Percentiles rank a stretch among this genome's conserved stretches.
Evolutionary conservation across 2,797 vertebrate species (phyloP).

Genomic region (Pseudochirops corinnae): DNA sequence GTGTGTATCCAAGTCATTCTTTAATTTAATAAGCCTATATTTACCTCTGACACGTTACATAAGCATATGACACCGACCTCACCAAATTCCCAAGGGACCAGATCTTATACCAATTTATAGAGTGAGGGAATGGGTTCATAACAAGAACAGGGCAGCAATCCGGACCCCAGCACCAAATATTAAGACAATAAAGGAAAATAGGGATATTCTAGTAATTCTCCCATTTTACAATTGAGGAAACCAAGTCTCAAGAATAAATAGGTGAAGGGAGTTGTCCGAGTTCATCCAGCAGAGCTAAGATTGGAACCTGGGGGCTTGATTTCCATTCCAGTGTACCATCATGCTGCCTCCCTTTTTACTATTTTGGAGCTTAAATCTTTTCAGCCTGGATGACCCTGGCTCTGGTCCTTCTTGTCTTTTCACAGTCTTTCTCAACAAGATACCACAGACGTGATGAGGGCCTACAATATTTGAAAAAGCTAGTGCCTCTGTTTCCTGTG

Average conservation of each 20-base stretch:
- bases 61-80: not conserved
- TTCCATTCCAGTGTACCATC: not conserved
- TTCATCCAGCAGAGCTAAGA: not conserved
- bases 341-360: not conserved
- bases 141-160: not conserved
- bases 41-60: not conserved
- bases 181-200: not conserved
- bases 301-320: not conserved
- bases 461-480: not conserved
- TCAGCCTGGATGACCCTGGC: not conserved
- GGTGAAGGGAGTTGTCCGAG: not conserved
- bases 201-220: not conserved
- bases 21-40: constrained; percentile 20
- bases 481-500: not conserved
- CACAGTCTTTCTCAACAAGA: not conserved
- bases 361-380: not conserved
- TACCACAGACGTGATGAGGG: not conserved
- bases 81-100: not conserved
- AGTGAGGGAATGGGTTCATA: not conserved
- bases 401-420: not conserved
- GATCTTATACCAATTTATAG: not conserved
- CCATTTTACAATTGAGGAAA: not conserved
- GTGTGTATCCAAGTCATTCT: not conserved
- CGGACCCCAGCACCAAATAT: not conserved
- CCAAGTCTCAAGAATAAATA: not conserved